Conservation (phyloP, 1,140 invertebrate genomes). For the Hycleus phaleratus region DNA sequence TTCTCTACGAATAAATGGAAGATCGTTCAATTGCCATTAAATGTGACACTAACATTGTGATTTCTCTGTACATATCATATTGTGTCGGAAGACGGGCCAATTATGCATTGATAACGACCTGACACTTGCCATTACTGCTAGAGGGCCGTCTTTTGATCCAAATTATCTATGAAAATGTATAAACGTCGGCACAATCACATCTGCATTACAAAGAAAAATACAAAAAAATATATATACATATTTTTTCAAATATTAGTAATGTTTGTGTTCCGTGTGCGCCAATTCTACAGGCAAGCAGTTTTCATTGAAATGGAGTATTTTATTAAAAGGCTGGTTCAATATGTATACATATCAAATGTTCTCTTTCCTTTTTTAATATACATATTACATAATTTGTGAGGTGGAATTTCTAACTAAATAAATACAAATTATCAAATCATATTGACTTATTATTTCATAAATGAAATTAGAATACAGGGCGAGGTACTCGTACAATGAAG, state of each 20-base stretch:
- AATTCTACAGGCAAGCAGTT: constrained; percentile 15
- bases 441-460: background rate
- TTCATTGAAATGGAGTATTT: constrained; percentile 23
- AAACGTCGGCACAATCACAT: constrained; percentile 31
- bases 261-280: constrained; percentile 31
- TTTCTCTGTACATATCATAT: constrained; percentile 34
- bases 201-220: constrained; percentile 16
- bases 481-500: too few species aligned
- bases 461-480: too few species aligned
- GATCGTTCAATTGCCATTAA: background rate
- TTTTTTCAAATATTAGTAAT: constrained; percentile 33
- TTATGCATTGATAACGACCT: constrained; percentile 38
- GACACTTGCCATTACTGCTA: constrained; percentile 30
- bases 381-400: constrained; percentile 21
- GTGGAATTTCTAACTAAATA: constrained; percentile 31
- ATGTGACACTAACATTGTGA: constrained; percentile 26
- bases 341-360: constrained; percentile 31
- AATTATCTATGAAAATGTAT: background rate
- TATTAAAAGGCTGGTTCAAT: constrained; percentile 30
- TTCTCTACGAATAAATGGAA: background rate
- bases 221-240: constrained; percentile 26
- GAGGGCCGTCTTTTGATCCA: constrained; percentile 4
- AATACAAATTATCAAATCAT: constrained; percentile 21
- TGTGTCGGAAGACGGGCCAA: constrained; percentile 19
- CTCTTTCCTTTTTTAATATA: constrained; percentile 22